Percentiles rank a stretch among this genome's conserved stretches.
Conservation (phyloP, 2,888 invertebrate species). For the Machimus atricapillus region DNA sequence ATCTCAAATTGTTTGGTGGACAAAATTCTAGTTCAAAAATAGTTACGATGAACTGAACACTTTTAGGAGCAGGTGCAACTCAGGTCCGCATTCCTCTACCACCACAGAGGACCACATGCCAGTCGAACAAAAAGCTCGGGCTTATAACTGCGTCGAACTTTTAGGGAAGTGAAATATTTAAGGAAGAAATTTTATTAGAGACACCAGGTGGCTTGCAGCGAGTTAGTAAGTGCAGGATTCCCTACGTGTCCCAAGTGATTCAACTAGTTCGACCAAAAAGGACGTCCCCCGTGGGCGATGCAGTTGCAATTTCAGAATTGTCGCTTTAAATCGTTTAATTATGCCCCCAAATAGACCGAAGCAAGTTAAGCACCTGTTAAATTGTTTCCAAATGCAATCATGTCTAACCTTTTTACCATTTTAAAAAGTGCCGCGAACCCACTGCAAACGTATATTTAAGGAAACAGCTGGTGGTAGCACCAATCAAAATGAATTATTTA, state of each 20-base stretch:
- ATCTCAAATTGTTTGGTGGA: background rate
- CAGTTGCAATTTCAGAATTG: background rate
- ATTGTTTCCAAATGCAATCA: background rate
- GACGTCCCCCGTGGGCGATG: background rate
- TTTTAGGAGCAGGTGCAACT: background rate
- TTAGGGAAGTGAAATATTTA: constrained; percentile 34
- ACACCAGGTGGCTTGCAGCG: background rate
- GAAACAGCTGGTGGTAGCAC: background rate
- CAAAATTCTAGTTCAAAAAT: background rate
- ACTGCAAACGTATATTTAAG: background rate
- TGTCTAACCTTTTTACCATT: background rate
- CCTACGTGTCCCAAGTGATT: background rate
- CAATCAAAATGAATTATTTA: constrained; percentile 16
- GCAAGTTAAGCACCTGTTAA: background rate
- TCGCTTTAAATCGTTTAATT: background rate
- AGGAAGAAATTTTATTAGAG: constrained; percentile 19
- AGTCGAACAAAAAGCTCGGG: background rate
- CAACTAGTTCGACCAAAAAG: background rate
- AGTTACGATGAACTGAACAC: background rate
- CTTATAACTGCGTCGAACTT: constrained; percentile 15
- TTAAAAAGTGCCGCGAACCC: background rate
- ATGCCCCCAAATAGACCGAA: background rate
- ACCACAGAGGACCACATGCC: background rate
- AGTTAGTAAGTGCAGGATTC: background rate
- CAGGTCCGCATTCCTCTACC: background rate